Conservation (phyloP, 2,888 invertebrate genomes). For the Drosophila leonis region DNA sequence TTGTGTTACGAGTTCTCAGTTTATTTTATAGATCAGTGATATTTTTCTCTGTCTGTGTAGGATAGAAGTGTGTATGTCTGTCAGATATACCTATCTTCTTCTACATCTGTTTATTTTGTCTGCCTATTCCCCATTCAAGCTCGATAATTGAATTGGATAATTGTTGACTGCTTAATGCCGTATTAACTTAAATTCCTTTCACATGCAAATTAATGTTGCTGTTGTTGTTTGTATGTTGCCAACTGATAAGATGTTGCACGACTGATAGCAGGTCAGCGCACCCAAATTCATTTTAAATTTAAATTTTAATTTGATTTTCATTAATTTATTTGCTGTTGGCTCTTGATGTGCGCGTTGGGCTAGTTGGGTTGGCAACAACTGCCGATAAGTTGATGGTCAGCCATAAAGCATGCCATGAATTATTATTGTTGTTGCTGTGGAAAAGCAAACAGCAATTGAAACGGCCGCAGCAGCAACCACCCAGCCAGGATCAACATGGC, state of each 20-base stretch:
- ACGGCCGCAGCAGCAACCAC: slow-evolving; percentile 15
- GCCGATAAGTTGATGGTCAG: slow-evolving; percentile 74
- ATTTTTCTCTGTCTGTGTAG: not conserved
- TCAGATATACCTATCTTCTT: not conserved
- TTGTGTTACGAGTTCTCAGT: slow-evolving; percentile 26
- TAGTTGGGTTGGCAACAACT: slow-evolving; percentile 22
- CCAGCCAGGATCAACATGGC: slow-evolving; percentile 27
- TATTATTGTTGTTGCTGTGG: slow-evolving; percentile 48
- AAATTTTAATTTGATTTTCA: slow-evolving; percentile 74
- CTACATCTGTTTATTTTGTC: slow-evolving; percentile 2
- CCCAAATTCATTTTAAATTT: slow-evolving; percentile 35
- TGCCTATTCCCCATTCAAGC: slow-evolving; percentile 1
- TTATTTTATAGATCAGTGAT: slow-evolving; percentile 7
- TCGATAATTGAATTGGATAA: slow-evolving; percentile 7
- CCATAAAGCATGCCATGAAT: slow-evolving; percentile 73
- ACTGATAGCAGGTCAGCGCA: slow-evolving; percentile 11
- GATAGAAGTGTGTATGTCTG: slow-evolving; percentile 6
- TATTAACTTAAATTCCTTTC: slow-evolving; percentile 16
- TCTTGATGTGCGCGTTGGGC: slow-evolving; percentile 18
- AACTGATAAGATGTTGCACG: slow-evolving; percentile 21
- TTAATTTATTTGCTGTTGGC: slow-evolving; percentile 57
- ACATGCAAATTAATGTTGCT: slow-evolving; percentile 4
- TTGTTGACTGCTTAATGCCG: not conserved
- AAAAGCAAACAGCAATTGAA: slow-evolving; percentile 55
- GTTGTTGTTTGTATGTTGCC: slow-evolving; percentile 12